Evolutionary conservation across 2,888 invertebrate genomes (phyloP).

Genomic region (Microplitis manilae): DNA sequence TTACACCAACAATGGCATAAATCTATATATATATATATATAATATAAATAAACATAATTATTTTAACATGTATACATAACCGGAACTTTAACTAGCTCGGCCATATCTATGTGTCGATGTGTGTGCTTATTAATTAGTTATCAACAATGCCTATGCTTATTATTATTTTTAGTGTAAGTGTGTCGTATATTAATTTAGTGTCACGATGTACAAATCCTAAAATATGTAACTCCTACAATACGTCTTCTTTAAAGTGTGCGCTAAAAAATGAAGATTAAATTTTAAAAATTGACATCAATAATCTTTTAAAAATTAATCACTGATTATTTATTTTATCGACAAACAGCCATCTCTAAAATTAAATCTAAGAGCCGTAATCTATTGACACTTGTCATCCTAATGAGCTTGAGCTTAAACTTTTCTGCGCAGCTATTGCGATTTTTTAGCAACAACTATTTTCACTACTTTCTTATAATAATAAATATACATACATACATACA

Average conservation of each 20-base stretch:
- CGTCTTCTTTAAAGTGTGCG: not conserved
- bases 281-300: not conserved
- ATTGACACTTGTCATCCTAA: not conserved
- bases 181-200: not conserved
- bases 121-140: conserved; percentile 10
- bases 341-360: conserved; percentile 17
- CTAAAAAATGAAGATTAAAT: not conserved
- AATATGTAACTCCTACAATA: not conserved
- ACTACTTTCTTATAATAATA: too few species aligned
- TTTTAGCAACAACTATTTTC: too few species aligned
- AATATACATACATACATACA: too few species aligned
- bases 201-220: not conserved
- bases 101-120: conserved; percentile 21
- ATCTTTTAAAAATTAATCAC: not conserved
- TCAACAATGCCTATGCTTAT: not conserved
- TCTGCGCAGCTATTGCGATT: not conserved
- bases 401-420: not conserved
- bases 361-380: not conserved
- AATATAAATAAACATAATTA: not conserved
- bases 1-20: not conserved
- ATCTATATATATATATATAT: too few species aligned
- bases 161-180: not conserved
- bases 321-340: not conserved
- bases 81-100: conserved; percentile 31
- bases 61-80: conserved; percentile 27